phyloP scores from a whole-genome alignment of 2,113 vertebrate genomes.

The Dunckerocampus dactyliophorus region DNA sequence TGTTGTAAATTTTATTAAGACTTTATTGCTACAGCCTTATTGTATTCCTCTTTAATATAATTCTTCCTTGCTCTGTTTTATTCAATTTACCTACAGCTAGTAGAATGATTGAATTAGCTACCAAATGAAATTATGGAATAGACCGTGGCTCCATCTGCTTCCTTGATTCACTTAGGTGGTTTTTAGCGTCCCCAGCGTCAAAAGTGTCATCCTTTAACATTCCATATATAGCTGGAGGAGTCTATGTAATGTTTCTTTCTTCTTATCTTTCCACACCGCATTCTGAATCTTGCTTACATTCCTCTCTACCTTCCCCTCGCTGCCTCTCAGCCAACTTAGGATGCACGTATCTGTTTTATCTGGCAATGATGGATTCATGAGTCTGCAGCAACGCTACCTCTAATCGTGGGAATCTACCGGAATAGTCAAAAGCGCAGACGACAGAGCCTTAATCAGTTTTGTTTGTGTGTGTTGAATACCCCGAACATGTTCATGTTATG shows the following conservation, averaged over 20 bases:
- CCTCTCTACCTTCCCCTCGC: constrained; percentile 6
- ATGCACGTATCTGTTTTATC: constrained; percentile 61
- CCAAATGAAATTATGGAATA: constrained; percentile 58
- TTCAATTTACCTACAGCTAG: constrained; percentile 56
- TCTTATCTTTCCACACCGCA: constrained; percentile 43
- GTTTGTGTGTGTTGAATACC: constrained; percentile 32
- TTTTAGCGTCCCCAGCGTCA: constrained; percentile 38
- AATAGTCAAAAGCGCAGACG: constrained; percentile 47
- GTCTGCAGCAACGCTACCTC: constrained; percentile 34
- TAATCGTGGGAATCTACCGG: constrained; percentile 57
- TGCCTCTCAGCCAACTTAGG: constrained; percentile 25
- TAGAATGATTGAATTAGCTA: constrained; percentile 62
- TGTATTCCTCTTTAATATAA: constrained; percentile 40
- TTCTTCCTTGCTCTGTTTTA: constrained; percentile 49
- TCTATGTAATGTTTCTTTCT: constrained; percentile 43
- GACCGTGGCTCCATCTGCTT: constrained; percentile 56
- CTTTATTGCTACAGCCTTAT: constrained; percentile 42
- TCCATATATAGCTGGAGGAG: constrained; percentile 30
- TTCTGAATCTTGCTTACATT: constrained; percentile 26
- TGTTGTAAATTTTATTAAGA: constrained; percentile 52
- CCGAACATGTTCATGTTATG: not conserved
- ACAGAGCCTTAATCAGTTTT: constrained; percentile 47
- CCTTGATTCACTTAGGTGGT: constrained; percentile 41
- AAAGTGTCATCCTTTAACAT: constrained; percentile 17
- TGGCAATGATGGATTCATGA: constrained; percentile 61